phyloP scores from a whole-genome alignment of 2,113 vertebrate species.

The Theropithecus gelada region DNA sequence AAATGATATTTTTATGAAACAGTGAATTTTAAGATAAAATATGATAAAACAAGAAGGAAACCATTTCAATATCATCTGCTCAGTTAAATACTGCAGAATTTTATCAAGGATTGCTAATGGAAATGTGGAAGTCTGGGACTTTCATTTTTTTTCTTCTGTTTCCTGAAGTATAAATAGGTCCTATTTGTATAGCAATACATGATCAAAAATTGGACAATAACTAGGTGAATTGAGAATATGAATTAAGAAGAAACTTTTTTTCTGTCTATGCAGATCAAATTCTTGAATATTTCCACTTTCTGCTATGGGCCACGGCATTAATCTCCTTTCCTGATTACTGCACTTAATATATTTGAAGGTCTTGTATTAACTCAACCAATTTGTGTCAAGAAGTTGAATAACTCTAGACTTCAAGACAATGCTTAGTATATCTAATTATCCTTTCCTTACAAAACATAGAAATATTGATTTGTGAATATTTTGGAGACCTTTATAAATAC shows the following conservation, averaged over 20 bases:
- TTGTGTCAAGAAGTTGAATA: neutral
- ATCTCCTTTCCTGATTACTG: neutral
- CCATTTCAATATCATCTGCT: constrained; percentile 24
- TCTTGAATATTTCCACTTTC: neutral
- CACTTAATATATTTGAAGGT: neutral
- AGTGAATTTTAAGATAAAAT: constrained; percentile 54
- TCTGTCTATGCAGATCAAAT: neutral
- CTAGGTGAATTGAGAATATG: neutral
- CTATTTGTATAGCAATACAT: neutral
- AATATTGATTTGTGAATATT: neutral
- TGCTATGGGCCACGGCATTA: neutral
- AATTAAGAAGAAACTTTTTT: neutral
- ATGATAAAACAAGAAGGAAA: constrained; percentile 54
- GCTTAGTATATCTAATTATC: neutral
- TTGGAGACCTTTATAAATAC: neutral
- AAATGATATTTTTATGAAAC: constrained; percentile 57
- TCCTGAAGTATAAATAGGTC: neutral
- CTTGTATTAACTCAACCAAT: neutral
- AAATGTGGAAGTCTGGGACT: neutral
- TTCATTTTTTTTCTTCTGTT: neutral
- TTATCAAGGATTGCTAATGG: neutral
- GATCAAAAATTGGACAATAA: neutral
- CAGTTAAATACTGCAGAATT: constrained; percentile 11
- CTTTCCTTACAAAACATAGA: neutral
- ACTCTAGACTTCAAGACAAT: neutral